These are phyloP conservation scores for Popillia japonica DNA, from an alignment of 1,140 invertebrate species.

Conservation along the genomic window DNA sequence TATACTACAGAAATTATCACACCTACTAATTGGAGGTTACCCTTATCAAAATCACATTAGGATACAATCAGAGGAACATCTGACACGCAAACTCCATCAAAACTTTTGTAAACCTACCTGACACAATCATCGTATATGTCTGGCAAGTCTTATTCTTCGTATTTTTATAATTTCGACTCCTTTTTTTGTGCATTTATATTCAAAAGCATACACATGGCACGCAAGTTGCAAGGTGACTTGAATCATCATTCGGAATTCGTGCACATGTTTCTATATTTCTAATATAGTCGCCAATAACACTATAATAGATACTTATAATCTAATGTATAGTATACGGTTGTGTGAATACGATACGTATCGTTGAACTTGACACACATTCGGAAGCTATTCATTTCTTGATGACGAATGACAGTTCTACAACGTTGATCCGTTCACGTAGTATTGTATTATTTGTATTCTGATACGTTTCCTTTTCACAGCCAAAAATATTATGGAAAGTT, in stretches of 20 bases:
- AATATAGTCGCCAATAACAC: not conserved
- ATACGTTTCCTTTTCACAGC: no score
- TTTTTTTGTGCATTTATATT: not conserved
- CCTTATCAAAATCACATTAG: no score
- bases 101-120: no score
- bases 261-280: constrained; percentile 1
- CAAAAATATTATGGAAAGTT: no score
- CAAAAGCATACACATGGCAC: not conserved
- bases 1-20: no score
- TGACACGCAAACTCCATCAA: no score
- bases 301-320: not conserved
- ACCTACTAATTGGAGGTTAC: no score
- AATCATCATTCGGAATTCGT: constrained; percentile 3
- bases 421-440: constrained; percentile 8
- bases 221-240: constrained; percentile 1
- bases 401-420: not conserved
- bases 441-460: not conserved
- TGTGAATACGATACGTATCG: not conserved
- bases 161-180: not conserved
- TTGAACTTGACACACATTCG: not conserved
- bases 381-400: constrained; percentile 14
- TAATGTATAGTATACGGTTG: not conserved
- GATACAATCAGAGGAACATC: no score
- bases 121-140: no score
- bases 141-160: no score